phyloP scores from a whole-genome alignment of 2,797 vertebrate species.

The Helostoma temminkii region DNA sequence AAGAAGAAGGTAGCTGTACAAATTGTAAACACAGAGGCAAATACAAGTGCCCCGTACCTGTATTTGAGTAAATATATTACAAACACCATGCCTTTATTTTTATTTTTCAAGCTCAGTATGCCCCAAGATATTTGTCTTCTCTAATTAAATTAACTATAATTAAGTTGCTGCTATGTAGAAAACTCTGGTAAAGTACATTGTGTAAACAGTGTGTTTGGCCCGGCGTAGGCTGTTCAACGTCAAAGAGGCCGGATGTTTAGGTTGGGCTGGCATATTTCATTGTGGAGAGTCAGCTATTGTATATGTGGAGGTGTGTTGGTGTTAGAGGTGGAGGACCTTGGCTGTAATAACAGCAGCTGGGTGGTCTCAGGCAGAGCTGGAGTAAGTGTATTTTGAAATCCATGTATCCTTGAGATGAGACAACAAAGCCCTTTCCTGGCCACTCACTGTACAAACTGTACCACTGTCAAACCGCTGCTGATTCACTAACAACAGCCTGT shows the following conservation, averaged over 20 bases:
- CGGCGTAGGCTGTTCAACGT: not conserved
- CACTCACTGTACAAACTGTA: not conserved
- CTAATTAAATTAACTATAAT: too few relatives aligned
- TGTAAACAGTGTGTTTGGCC: not conserved
- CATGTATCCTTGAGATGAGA: constrained; percentile 11
- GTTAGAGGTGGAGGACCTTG: constrained; percentile 15
- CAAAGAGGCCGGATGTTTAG: constrained; percentile 10
- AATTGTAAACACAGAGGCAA: too few relatives aligned
- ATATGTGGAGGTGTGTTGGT: constrained; percentile 13
- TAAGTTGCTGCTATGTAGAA: not conserved
- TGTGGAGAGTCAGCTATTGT: constrained; percentile 40
- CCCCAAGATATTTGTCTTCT: too few relatives aligned
- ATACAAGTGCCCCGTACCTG: too few relatives aligned
- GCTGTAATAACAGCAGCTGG: constrained; percentile 44
- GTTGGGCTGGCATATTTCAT: not conserved
- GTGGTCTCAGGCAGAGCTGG: constrained; percentile 31
- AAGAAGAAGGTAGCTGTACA: too few relatives aligned
- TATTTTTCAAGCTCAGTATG: too few relatives aligned
- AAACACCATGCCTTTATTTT: too few relatives aligned
- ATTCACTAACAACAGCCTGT: not conserved
- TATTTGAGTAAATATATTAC: too few relatives aligned
- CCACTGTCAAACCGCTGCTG: not conserved
- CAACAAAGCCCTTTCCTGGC: constrained; percentile 7
- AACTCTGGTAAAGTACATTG: not conserved
- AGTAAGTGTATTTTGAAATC: constrained; percentile 13